Conservation (phyloP, 92 coral and sea anemone species). For the Umimayanthus kanabou region DNA sequence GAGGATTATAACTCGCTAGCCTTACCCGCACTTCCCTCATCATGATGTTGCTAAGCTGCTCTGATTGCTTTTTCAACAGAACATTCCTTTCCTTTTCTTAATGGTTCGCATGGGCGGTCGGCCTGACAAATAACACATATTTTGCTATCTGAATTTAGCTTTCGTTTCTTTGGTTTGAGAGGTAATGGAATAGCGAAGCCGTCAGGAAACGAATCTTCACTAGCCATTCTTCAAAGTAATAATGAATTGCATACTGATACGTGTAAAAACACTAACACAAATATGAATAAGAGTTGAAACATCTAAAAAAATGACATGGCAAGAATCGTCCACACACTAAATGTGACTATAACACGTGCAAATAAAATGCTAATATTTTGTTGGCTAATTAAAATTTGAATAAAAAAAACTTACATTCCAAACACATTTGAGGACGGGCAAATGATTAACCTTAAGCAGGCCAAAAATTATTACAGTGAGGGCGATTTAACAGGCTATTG, state of each 20-base stretch:
- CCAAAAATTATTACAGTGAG: too few relatives aligned
- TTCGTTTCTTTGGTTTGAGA: constrained; percentile 45
- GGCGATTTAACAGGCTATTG: too few relatives aligned
- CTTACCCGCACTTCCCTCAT: constrained; percentile 23
- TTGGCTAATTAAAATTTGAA: too few relatives aligned
- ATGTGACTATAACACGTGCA: too few relatives aligned
- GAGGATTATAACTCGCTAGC: neutral
- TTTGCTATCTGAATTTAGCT: neutral
- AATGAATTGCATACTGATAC: constrained; percentile 28
- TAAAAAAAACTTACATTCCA: too few relatives aligned
- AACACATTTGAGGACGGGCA: too few relatives aligned
- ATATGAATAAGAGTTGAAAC: too few relatives aligned
- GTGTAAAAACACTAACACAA: neutral
- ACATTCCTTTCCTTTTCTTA: constrained; percentile 33
- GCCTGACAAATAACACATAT: constrained; percentile 44
- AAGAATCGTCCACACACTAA: too few relatives aligned
- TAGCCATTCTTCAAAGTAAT: constrained; percentile 38
- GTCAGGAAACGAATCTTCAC: constrained; percentile 47
- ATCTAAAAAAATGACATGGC: too few relatives aligned
- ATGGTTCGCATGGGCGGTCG: constrained; percentile 45
- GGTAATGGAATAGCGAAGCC: constrained; percentile 48
- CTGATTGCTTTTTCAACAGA: constrained; percentile 41
- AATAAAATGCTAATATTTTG: too few relatives aligned
- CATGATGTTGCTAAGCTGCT: constrained; percentile 33
- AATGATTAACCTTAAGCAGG: too few relatives aligned